Conservation (phyloP, 2,113 vertebrate species). For the Uria lomvia region DNA sequence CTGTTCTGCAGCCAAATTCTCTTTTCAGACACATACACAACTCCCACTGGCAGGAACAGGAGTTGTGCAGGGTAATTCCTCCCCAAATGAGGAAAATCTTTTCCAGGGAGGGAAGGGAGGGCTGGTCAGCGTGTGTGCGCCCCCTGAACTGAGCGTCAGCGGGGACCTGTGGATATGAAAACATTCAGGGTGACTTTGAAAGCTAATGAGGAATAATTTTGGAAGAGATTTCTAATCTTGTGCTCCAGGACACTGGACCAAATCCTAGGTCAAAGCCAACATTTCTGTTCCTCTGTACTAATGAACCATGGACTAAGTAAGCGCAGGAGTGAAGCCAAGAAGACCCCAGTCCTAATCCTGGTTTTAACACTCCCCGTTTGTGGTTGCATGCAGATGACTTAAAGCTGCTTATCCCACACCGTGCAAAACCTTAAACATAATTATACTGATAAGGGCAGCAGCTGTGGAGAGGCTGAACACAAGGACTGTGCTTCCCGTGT, state of each 20-base stretch:
- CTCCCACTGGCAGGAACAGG: conserved; percentile 30
- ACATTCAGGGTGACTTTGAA: background rate
- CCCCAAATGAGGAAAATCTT: background rate
- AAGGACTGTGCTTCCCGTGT: background rate
- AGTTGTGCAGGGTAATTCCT: background rate
- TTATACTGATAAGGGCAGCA: background rate
- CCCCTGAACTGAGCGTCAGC: background rate
- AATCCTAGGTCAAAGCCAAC: background rate
- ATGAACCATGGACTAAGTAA: background rate
- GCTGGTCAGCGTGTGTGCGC: background rate
- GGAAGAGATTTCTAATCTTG: background rate
- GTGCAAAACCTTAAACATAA: background rate
- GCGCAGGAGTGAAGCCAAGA: background rate
- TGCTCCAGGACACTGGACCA: background rate
- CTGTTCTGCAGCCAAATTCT: conserved; percentile 59
- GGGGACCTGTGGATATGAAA: background rate
- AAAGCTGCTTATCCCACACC: background rate
- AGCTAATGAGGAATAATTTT: background rate
- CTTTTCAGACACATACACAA: conserved; percentile 9
- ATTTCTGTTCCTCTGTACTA: background rate
- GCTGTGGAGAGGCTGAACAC: background rate
- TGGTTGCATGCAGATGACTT: background rate
- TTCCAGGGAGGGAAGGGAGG: background rate
- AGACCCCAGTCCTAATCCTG: background rate
- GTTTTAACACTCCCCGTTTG: background rate